A percentile compares a stretch with the other conserved stretches of the same genome.
Evolutionary conservation across 2,113 vertebrate genomes (phyloP).

Genomic region (Regulus satrapa): DNA sequence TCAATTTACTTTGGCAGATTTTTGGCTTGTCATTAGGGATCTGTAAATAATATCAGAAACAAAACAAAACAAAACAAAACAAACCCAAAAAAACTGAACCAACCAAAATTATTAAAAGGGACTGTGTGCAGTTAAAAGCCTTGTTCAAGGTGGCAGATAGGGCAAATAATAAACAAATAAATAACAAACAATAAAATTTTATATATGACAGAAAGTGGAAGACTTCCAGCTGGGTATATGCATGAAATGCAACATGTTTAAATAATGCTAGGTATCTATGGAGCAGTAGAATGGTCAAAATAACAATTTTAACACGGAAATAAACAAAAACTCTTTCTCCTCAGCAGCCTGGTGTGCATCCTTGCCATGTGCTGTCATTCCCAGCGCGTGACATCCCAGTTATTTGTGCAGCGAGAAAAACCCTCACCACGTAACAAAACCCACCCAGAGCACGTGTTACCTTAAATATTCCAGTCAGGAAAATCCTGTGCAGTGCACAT

Average conservation of each 20-base stretch:
- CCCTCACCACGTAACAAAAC: background rate
- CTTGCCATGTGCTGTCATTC: background rate
- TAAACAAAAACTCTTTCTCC: background rate
- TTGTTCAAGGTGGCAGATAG: background rate
- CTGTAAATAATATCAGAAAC: background rate
- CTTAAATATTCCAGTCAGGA: background rate
- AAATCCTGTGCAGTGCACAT: background rate
- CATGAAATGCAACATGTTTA: background rate
- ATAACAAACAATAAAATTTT: no score
- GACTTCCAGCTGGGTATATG: background rate
- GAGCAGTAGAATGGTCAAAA: background rate
- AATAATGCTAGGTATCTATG: background rate
- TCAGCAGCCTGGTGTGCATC: background rate
- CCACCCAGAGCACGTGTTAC: background rate
- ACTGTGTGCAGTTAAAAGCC: background rate
- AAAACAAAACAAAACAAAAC: no score
- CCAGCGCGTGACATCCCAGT: background rate
- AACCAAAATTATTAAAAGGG: background rate
- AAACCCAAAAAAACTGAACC: background rate
- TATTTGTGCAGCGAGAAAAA: background rate
- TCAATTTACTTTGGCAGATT: background rate
- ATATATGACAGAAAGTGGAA: background rate
- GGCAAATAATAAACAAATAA: background rate
- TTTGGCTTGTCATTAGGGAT: background rate
- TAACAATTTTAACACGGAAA: background rate